These are phyloP conservation scores for Rhagium mordax DNA, from an alignment of 2,888 invertebrate species.

Conservation along the genomic window DNA sequence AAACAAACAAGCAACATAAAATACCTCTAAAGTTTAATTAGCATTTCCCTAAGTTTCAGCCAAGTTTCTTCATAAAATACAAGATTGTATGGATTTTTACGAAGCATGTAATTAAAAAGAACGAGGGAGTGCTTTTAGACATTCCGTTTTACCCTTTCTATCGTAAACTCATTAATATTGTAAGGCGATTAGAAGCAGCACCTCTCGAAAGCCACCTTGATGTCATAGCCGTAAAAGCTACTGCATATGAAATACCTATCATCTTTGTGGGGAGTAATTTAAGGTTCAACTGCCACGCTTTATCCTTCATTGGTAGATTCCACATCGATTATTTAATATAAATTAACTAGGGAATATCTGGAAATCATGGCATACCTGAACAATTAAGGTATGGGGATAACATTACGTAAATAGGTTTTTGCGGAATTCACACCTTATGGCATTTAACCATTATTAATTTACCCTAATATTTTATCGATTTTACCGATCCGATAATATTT, in stretches of 20 bases:
- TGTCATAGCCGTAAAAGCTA: slow-evolving; percentile 43
- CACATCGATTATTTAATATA: slow-evolving; percentile 55
- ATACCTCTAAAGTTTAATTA: slow-evolving; percentile 52
- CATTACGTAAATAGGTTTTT: slow-evolving; percentile 33
- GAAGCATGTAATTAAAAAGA: slow-evolving; percentile 41
- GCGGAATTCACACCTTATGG: slow-evolving; percentile 9
- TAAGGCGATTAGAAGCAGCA: slow-evolving; percentile 38
- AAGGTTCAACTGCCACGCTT: slow-evolving; percentile 45
- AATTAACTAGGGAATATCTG: slow-evolving; percentile 52
- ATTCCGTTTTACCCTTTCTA: slow-evolving; percentile 39
- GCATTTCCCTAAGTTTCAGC: slow-evolving; percentile 37
- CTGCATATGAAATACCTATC: slow-evolving; percentile 57
- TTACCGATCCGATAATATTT: not conserved
- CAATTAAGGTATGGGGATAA: slow-evolving; percentile 39
- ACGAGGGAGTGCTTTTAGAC: slow-evolving; percentile 38
- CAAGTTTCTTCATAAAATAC: slow-evolving; percentile 48
- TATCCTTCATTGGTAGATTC: slow-evolving; percentile 48
- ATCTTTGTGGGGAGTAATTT: slow-evolving; percentile 53
- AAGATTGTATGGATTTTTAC: slow-evolving; percentile 49
- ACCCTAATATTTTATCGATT: slow-evolving; percentile 18
- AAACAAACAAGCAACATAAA: slow-evolving; percentile 35
- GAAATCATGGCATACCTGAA: slow-evolving; percentile 43
- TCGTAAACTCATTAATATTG: slow-evolving; percentile 41
- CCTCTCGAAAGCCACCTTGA: slow-evolving; percentile 17
- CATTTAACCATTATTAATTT: slow-evolving; percentile 22